phyloP scores from a whole-genome alignment of 2,888 invertebrate genomes.

The Cremastobaeus sp. region DNA sequence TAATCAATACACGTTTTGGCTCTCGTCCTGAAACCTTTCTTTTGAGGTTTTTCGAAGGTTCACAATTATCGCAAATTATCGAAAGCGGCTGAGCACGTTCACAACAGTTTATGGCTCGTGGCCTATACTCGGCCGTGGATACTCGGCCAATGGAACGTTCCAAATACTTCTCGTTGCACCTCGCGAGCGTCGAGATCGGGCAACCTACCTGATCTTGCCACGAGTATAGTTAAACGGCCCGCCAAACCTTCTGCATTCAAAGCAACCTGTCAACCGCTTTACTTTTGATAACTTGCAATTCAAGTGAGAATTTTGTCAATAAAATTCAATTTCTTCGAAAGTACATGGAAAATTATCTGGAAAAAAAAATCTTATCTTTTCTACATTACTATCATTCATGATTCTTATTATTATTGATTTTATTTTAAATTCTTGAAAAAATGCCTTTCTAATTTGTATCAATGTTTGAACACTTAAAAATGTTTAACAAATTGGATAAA shows the following conservation, averaged over 20 bases:
- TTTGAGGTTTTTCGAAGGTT: slow-evolving; percentile 56
- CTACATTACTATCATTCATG: no score
- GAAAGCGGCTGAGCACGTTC: slow-evolving; percentile 65
- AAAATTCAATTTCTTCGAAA: no score
- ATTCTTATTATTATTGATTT: no score
- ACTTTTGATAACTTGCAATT: no score
- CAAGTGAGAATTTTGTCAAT: no score
- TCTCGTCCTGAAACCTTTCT: slow-evolving; percentile 53
- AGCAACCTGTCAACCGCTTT: no score
- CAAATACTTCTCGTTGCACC: slow-evolving; percentile 75
- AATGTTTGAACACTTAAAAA: no score
- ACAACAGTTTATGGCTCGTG: slow-evolving; percentile 72
- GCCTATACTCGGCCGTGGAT: slow-evolving; percentile 70
- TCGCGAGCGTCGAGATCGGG: slow-evolving; percentile 63
- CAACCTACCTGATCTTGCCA: slow-evolving; percentile 37
- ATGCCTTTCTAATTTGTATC: no score
- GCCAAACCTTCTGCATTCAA: slow-evolving; percentile 56
- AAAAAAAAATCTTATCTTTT: no score
- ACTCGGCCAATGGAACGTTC: slow-evolving; percentile 77
- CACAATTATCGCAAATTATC: slow-evolving; percentile 61
- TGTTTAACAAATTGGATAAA: no score
- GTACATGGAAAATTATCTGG: no score
- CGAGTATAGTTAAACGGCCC: slow-evolving; percentile 29
- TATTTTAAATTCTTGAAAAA: no score
- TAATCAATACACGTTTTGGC: slow-evolving; percentile 53